Conservation (phyloP, 1,140 invertebrate species). For the Micrasema longulum region DNA sequence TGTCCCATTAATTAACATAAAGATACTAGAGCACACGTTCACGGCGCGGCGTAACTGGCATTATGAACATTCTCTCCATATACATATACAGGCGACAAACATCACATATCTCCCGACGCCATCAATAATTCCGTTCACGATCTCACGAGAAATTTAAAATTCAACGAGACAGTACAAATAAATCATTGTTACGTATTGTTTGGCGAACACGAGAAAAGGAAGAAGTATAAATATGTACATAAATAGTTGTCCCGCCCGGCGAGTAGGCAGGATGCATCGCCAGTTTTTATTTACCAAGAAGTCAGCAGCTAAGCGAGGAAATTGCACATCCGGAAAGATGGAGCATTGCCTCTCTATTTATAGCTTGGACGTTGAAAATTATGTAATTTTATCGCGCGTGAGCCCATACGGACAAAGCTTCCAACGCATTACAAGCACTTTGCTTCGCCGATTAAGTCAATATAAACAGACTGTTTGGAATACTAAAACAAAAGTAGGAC, state of each 20-base stretch:
- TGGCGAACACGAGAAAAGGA: slow-evolving; percentile 8
- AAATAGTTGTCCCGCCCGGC: neutral
- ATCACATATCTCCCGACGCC: slow-evolving; percentile 20
- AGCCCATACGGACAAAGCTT: no score
- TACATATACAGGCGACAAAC: slow-evolving; percentile 13
- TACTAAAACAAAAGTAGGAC: no score
- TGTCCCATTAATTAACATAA: no score
- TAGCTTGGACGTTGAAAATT: slow-evolving; percentile 13
- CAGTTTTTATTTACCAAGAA: slow-evolving; percentile 11
- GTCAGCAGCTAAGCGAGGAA: neutral
- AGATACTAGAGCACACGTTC: no score
- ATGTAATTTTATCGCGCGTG: slow-evolving; percentile 15
- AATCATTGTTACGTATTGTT: slow-evolving; percentile 7
- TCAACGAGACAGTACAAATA: slow-evolving; percentile 2
- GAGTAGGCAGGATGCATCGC: neutral
- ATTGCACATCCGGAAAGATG: slow-evolving; percentile 4
- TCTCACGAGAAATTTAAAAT: slow-evolving; percentile 7
- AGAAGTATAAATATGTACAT: neutral
- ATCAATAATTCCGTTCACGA: slow-evolving; percentile 15
- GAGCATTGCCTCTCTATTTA: slow-evolving; percentile 28
- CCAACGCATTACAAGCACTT: no score
- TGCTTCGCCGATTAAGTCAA: no score
- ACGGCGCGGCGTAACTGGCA: no score
- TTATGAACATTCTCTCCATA: no score
- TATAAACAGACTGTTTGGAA: no score